Evolutionary conservation across 2,888 invertebrate genomes (phyloP).

Genomic region (Ceratothoa steindachneri): DNA sequence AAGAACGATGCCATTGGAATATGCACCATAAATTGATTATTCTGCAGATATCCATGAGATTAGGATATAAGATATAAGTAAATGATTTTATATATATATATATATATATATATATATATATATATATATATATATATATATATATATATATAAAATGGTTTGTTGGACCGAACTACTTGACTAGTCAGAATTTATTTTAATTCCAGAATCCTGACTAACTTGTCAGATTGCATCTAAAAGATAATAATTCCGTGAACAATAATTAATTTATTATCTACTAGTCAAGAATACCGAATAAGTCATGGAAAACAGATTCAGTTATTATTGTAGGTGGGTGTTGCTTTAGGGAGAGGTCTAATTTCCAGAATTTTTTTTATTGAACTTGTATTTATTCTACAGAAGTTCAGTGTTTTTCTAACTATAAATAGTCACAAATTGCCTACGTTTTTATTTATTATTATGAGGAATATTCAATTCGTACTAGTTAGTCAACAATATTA

Average conservation of each 20-base stretch:
- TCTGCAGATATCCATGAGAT: background rate
- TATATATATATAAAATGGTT: background rate
- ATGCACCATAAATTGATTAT: background rate
- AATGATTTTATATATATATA: background rate
- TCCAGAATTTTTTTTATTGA: too few relatives aligned
- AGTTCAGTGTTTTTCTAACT: too few relatives aligned
- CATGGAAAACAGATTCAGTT: too few relatives aligned
- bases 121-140: background rate
- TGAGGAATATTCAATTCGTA: too few relatives aligned
- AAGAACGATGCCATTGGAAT: too few relatives aligned
- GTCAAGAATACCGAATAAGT: background rate
- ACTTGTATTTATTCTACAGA: too few relatives aligned
- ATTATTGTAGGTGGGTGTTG: too few relatives aligned
- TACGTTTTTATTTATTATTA: too few relatives aligned
- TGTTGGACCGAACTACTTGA: background rate
- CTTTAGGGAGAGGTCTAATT: too few relatives aligned
- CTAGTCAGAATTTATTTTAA: background rate
- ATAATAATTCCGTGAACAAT: background rate
- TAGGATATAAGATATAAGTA: background rate
- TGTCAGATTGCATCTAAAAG: background rate
- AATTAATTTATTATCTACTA: background rate
- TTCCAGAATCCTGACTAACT: background rate
- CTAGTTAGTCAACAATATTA: too few relatives aligned
- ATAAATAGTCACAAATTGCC: too few relatives aligned
- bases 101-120: background rate